A percentile compares a stretch with the other conserved stretches of the same genome.
phyloP scores from a whole-genome alignment of 2,113 vertebrate species.

The Galbula dea region DNA sequence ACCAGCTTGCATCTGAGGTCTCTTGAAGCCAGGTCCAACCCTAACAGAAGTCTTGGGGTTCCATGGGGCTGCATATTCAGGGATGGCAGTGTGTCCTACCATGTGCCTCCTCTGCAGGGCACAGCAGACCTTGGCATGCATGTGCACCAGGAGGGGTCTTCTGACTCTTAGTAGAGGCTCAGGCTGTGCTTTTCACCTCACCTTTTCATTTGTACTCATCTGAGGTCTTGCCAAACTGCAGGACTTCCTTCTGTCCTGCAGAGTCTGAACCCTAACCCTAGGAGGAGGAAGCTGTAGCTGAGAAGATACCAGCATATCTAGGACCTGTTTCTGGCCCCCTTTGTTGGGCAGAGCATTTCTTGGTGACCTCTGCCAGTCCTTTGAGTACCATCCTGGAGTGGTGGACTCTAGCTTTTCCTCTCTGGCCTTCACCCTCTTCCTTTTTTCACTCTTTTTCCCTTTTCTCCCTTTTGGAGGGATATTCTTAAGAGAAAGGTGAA shows the following conservation, averaged over 20 bases:
- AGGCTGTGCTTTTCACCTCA: not conserved
- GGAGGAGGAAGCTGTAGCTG: not conserved
- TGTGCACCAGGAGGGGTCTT: accelerated
- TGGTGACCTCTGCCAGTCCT: not conserved
- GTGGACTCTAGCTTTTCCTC: not conserved
- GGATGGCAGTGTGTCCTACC: not conserved
- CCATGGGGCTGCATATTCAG: not conserved
- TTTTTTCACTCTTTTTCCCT: not conserved
- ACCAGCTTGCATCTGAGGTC: not conserved
- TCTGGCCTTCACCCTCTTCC: not conserved
- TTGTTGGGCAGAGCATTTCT: not conserved
- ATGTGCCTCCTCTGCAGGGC: accelerated
- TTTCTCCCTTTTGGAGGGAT: not conserved
- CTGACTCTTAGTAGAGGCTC: not conserved
- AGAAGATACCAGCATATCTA: not conserved
- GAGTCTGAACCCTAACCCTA: not conserved
- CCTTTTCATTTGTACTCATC: not conserved
- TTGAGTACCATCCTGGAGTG: not conserved
- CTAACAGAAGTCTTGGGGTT: not conserved
- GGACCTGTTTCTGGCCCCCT: not conserved
- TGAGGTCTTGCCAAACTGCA: not conserved
- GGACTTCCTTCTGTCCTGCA: not conserved
- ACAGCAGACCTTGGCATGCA: not conserved
- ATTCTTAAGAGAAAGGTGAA: not conserved
- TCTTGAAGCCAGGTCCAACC: not conserved